A percentile compares a stretch with the other conserved stretches of the same genome.
phyloP scores from a whole-genome alignment of 1,140 invertebrate genomes.

The Megathymus violae region DNA sequence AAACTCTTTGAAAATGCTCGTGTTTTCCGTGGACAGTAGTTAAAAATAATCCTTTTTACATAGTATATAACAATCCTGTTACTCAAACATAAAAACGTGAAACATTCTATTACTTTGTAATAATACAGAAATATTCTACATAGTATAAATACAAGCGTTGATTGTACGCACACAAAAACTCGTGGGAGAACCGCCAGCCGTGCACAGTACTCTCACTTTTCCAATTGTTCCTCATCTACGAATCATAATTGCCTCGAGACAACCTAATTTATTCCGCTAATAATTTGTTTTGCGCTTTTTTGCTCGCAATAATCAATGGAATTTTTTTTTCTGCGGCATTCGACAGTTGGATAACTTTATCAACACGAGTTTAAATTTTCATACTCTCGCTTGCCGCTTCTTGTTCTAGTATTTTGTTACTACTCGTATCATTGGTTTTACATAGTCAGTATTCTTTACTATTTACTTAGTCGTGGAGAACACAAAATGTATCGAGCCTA shows the following conservation, averaged over 20 bases:
- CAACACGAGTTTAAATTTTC: background rate
- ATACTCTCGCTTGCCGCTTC: background rate
- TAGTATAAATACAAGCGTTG: background rate
- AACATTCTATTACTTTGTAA: too few relatives aligned
- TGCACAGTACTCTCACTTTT: conserved; percentile 38
- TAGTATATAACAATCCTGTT: too few relatives aligned
- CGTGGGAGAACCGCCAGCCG: conserved; percentile 21
- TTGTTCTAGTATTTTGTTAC: background rate
- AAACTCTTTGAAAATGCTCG: too few relatives aligned
- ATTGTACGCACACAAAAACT: conserved; percentile 1
- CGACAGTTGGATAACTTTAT: conserved; percentile 5
- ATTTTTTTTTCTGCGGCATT: conserved; percentile 15
- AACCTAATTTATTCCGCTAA: conserved; percentile 23
- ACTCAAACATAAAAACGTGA: too few relatives aligned
- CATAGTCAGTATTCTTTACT: too few relatives aligned
- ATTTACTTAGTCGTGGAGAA: background rate
- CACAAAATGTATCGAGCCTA: too few relatives aligned
- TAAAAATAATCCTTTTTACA: too few relatives aligned
- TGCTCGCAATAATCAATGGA: conserved; percentile 20
- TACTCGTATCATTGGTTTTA: too few relatives aligned
- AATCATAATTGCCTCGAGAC: conserved; percentile 38
- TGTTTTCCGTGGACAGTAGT: too few relatives aligned
- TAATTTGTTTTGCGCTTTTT: conserved; percentile 35
- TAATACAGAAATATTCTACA: too few relatives aligned
- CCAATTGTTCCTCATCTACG: conserved; percentile 32